Evolutionary conservation across 37 sponge, comb jelly and placozoan species (phyloP).

Genomic region (Dysidea cf. avara): DNA sequence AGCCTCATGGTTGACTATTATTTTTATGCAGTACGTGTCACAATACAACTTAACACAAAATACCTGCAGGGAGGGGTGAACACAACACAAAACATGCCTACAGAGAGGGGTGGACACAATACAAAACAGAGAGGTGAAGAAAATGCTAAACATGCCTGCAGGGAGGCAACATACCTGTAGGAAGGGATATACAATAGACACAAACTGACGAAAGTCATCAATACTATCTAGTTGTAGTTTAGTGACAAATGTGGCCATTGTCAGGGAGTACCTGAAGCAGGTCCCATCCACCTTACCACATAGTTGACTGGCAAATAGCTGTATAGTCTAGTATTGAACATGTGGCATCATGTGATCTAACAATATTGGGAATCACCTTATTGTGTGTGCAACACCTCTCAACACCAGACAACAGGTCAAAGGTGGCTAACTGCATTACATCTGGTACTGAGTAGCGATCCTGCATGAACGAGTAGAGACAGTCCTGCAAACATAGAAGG

Average conservation of each 20-base stretch:
- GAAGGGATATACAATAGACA: constrained; percentile 45
- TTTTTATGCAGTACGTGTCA: too few species aligned
- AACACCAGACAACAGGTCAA: constrained; percentile 51
- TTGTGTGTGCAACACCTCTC: constrained; percentile 13
- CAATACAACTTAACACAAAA: too few species aligned
- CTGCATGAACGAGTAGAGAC: constrained; percentile 31
- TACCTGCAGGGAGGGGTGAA: too few species aligned
- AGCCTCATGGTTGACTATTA: too few species aligned
- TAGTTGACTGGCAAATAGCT: constrained; percentile 32
- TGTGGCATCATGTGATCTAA: background rate
- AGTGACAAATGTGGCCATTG: constrained; percentile 36
- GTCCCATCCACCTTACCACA: constrained; percentile 31
- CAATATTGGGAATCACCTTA: constrained; percentile 22
- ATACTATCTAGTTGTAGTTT: constrained; percentile 19
- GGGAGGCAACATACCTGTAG: constrained; percentile 61
- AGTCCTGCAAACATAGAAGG: too few species aligned
- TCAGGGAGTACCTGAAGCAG: constrained; percentile 57
- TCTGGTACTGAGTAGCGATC: constrained; percentile 43
- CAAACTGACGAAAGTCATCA: constrained; percentile 37
- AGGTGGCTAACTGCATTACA: constrained; percentile 20
- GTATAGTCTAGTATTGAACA: constrained; percentile 32
- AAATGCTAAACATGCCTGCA: too few species aligned
- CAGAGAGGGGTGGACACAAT: too few species aligned
- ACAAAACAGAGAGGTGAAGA: too few species aligned
- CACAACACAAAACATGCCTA: too few species aligned